Conservation (phyloP, 1,140 invertebrate genomes). For the Anoplolepis gracilipes region DNA sequence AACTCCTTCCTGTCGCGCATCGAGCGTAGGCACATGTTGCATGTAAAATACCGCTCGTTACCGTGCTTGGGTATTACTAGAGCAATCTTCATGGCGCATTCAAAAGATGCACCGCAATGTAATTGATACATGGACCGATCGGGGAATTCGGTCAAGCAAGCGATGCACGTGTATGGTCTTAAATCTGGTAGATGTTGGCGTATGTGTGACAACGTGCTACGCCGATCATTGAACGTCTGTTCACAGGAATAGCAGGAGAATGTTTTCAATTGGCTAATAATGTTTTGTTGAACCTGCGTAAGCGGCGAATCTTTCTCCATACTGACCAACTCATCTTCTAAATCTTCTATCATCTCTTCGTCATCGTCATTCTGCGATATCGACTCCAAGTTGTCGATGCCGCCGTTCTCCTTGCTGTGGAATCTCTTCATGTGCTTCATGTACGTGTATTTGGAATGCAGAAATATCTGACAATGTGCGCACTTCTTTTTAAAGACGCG, state of each 20-base stretch:
- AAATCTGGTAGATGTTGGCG: constrained; percentile 83
- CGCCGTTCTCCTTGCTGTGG: constrained; percentile 66
- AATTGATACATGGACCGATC: constrained; percentile 82
- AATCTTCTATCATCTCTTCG: constrained; percentile 74
- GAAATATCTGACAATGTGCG: constrained; percentile 78
- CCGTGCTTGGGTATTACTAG: constrained; percentile 81
- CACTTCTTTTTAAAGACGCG: constrained; percentile 81
- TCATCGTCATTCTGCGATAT: constrained; percentile 61
- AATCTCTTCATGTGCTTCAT: constrained; percentile 81
- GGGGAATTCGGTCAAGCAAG: constrained; percentile 82
- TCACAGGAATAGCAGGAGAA: constrained; percentile 83
- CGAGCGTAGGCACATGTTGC: constrained; percentile 83
- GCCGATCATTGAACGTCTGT: constrained; percentile 78
- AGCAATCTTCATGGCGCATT: constrained; percentile 85
- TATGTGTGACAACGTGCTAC: constrained; percentile 82
- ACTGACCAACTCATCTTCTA: constrained; percentile 77
- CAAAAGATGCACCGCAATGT: constrained; percentile 82
- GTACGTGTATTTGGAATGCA: constrained; percentile 81
- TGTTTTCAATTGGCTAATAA: constrained; percentile 84
- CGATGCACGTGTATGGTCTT: constrained; percentile 82
- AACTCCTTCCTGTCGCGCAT: constrained; percentile 80
- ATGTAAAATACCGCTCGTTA: constrained; percentile 83
- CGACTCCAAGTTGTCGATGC: constrained; percentile 7
- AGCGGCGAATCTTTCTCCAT: constrained; percentile 79
- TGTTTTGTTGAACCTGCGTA: constrained; percentile 81